Evolutionary conservation across 2,888 invertebrate genomes (phyloP).

Genomic region (Rotaria sp.): DNA sequence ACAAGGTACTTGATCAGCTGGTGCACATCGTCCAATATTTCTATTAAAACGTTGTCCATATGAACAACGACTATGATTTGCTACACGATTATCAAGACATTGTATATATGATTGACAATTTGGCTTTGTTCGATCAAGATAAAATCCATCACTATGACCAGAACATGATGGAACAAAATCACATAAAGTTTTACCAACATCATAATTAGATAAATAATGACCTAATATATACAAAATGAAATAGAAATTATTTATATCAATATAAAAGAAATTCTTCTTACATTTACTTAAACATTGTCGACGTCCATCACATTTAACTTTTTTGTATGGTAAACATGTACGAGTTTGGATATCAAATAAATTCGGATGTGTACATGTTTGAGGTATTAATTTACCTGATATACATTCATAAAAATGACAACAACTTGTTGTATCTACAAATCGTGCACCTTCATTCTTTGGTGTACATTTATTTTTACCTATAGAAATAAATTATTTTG

Average conservation of each 20-base stretch:
- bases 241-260: neutral
- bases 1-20: slow-evolving; percentile 32
- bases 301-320: slow-evolving; percentile 39
- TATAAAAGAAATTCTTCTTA: neutral
- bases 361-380: slow-evolving; percentile 36
- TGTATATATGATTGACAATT: slow-evolving; percentile 35
- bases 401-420: slow-evolving; percentile 40
- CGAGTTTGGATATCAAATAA: slow-evolving; percentile 35
- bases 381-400: slow-evolving; percentile 34
- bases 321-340: slow-evolving; percentile 35
- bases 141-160: slow-evolving; percentile 36
- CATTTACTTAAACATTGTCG: slow-evolving; percentile 38
- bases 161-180: slow-evolving; percentile 38
- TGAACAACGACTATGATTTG: slow-evolving; percentile 36
- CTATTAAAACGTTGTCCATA: slow-evolving; percentile 38
- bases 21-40: slow-evolving; percentile 39
- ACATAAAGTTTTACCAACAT: slow-evolving; percentile 29
- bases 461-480: slow-evolving; percentile 34
- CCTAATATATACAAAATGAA: neutral
- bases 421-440: slow-evolving; percentile 39
- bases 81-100: slow-evolving; percentile 37
- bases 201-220: slow-evolving; percentile 37
- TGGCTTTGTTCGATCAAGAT: slow-evolving; percentile 37
- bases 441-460: slow-evolving; percentile 35
- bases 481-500: neutral